Conservation (phyloP, 30 jellyfish, hydroid and myxozoan genomes). For the Haliclystus octoradiatus region DNA sequence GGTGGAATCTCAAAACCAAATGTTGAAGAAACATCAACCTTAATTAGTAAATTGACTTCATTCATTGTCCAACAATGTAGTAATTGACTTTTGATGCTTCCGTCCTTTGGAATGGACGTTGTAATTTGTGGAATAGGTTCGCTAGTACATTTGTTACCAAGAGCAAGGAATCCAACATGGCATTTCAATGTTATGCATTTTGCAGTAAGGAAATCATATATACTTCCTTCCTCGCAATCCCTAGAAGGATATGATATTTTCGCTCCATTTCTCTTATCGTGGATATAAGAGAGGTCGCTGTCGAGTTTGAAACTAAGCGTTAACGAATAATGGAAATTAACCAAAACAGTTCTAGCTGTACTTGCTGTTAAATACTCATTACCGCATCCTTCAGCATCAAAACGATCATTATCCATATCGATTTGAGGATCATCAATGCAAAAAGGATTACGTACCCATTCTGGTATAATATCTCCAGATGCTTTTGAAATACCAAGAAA, state of each 20-base stretch:
- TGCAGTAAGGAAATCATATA: neutral
- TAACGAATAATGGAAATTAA: neutral
- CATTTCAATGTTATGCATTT: neutral
- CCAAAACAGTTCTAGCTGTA: neutral
- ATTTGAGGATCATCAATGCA: neutral
- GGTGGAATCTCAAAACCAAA: neutral
- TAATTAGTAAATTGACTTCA: neutral
- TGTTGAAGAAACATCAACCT: neutral
- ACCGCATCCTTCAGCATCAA: neutral
- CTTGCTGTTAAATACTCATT: neutral
- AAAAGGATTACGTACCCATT: neutral
- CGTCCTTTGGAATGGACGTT: neutral
- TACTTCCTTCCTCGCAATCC: neutral
- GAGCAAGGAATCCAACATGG: neutral
- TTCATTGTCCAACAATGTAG: neutral
- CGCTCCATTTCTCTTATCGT: too few relatives aligned
- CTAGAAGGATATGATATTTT: too few relatives aligned
- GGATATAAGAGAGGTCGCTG: too few relatives aligned
- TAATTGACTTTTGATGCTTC: neutral
- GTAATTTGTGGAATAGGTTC: neutral
- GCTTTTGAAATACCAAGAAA: neutral
- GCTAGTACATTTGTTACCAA: neutral
- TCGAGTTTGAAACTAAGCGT: neutral
- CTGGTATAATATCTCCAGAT: neutral
- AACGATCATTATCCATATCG: neutral